Evolutionary conservation across 2,888 invertebrate species (phyloP).

Genomic region (Onchidella celtica): DNA sequence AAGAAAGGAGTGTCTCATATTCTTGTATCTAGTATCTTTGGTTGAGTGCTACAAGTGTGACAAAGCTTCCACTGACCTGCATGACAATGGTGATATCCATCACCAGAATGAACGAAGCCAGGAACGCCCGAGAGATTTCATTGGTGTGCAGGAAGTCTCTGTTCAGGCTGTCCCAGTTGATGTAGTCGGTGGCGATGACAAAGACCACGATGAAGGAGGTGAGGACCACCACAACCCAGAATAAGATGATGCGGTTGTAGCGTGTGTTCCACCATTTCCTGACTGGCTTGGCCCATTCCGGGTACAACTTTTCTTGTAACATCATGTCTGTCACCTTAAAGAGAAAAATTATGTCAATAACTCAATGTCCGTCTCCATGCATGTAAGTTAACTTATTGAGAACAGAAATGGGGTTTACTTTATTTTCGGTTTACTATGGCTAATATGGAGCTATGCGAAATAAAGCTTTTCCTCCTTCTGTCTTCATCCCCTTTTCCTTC

Average conservation of each 20-base stretch:
- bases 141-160: slow-evolving; percentile 81
- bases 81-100: slow-evolving; percentile 82
- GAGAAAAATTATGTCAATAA: neutral
- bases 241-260: slow-evolving; percentile 81
- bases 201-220: slow-evolving; percentile 81
- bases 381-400: no score
- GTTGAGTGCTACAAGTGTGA: no score
- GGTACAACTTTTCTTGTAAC: slow-evolving; percentile 82
- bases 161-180: slow-evolving; percentile 82
- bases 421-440: no score
- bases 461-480: no score
- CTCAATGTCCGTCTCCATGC: no score
- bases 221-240: slow-evolving; percentile 81
- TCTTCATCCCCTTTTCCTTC: no score
- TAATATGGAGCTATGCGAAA: no score
- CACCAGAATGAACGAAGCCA: slow-evolving; percentile 82
- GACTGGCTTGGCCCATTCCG: slow-evolving; percentile 79
- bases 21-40: no score
- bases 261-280: slow-evolving; percentile 80
- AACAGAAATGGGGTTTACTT: no score
- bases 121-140: slow-evolving; percentile 81
- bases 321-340: slow-evolving; percentile 82
- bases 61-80: slow-evolving; percentile 80
- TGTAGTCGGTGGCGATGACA: slow-evolving; percentile 81
- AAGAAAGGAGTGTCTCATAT: no score